A percentile compares a stretch with the other conserved stretches of the same genome.
phyloP scores from a whole-genome alignment of 1,140 invertebrate species.

The Samia ricini region DNA sequence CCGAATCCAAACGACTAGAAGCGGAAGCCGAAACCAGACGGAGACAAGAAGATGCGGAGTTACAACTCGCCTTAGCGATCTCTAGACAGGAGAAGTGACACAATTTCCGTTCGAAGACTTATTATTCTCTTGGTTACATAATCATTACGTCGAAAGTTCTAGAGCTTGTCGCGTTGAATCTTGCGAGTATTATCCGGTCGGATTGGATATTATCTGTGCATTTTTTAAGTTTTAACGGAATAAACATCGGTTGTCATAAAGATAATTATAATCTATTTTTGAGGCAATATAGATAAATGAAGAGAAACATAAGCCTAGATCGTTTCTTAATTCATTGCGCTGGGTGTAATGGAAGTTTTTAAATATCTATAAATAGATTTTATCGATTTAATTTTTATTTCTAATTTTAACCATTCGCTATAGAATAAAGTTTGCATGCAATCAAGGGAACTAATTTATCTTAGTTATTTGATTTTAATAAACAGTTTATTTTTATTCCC shows the following conservation, averaged over 20 bases:
- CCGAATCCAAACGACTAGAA: slow-evolving; percentile 75
- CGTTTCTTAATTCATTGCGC: too few relatives aligned
- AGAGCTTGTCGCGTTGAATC: background rate
- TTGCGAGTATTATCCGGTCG: too few relatives aligned
- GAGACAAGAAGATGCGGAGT: slow-evolving; percentile 75
- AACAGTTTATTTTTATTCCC: background rate
- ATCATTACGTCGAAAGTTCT: background rate
- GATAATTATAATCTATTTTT: background rate
- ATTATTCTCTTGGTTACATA: background rate
- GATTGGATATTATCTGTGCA: background rate
- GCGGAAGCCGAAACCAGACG: slow-evolving; percentile 66
- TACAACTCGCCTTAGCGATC: slow-evolving; percentile 77
- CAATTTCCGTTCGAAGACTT: background rate
- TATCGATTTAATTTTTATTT: too few relatives aligned
- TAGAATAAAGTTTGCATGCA: too few relatives aligned
- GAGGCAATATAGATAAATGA: background rate
- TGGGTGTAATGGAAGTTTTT: too few relatives aligned
- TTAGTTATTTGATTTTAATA: too few relatives aligned
- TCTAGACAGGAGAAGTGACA: slow-evolving; percentile 45
- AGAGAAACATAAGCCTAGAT: too few relatives aligned
- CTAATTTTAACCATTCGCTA: too few relatives aligned
- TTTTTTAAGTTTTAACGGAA: background rate
- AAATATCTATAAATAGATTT: too few relatives aligned
- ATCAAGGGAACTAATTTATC: too few relatives aligned
- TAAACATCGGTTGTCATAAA: background rate